Percentiles rank a stretch among this genome's conserved stretches.
Conservation (phyloP, 2,113 vertebrate genomes). For the Saccopteryx leptura region DNA sequence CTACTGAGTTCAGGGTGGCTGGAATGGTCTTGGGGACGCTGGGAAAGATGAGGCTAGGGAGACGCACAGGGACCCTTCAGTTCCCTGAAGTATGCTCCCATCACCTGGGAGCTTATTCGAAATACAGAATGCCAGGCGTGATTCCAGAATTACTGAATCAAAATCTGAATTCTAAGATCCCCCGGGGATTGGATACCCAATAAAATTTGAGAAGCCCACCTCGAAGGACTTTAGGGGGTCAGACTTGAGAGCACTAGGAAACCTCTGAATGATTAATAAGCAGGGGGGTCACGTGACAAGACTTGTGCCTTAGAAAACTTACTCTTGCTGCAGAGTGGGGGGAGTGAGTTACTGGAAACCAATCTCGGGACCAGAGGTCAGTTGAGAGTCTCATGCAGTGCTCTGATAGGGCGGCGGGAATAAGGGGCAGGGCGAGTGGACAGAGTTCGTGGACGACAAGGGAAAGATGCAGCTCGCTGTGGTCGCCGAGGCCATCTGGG, state of each 20-base stretch:
- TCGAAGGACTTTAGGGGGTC: not conserved
- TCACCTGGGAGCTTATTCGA: not conserved
- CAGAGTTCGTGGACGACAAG: not conserved
- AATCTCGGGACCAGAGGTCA: not conserved
- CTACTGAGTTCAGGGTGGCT: not conserved
- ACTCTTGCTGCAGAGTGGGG: not conserved
- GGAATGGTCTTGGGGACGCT: not conserved
- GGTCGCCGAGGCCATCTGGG: not conserved
- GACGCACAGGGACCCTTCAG: no score
- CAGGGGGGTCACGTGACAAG: not conserved
- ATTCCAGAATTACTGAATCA: not conserved
- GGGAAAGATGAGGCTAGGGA: not conserved
- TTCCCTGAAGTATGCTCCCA: not conserved
- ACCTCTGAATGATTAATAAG: not conserved
- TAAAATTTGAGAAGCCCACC: not conserved
- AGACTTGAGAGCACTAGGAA: not conserved
- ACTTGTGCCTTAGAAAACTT: not conserved
- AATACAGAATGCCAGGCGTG: not conserved
- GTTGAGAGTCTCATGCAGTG: not conserved
- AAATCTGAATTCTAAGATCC: not conserved
- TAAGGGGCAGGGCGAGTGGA: not conserved
- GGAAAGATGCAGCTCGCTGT: not conserved
- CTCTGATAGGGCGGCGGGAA: not conserved
- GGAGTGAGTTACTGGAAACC: not conserved
- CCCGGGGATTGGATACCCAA: rapidly evolving